These are phyloP conservation scores for Octopus sinensis DNA, from an alignment of 1,140 invertebrate genomes.

Conservation along the genomic window DNA sequence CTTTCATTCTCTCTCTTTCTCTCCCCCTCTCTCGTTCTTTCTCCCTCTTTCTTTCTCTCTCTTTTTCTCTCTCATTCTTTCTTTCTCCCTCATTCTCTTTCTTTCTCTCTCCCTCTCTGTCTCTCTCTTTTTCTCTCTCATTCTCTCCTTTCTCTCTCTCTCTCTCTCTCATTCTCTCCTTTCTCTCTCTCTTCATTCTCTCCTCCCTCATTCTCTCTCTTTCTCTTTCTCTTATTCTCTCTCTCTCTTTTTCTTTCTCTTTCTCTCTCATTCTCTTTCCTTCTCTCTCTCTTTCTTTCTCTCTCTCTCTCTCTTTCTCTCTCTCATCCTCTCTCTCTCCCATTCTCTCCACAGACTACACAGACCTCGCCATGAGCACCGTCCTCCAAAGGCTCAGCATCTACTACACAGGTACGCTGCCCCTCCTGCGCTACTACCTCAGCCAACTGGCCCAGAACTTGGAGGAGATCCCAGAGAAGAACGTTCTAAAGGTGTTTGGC, in stretches of 20 bases:
- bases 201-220: background rate
- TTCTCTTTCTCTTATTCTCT: background rate
- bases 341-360: background rate
- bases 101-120: background rate
- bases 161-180: background rate
- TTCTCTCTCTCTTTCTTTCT: conserved; percentile 47
- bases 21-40: background rate
- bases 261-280: background rate
- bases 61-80: background rate
- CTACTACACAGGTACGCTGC: conserved; percentile 75
- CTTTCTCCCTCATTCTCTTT: background rate
- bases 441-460: conserved; percentile 79
- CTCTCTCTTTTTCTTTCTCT: background rate
- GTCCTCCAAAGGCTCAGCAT: conserved; percentile 54
- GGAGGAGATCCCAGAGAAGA: conserved; percentile 68
- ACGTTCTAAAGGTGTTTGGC: conserved; percentile 68
- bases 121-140: background rate
- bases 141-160: background rate
- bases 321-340: background rate
- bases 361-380: background rate
- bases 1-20: background rate
- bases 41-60: background rate
- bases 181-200: background rate
- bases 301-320: conserved; percentile 60
- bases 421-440: conserved; percentile 78